Conservation (phyloP, 2,888 invertebrate genomes). For the Boloria selene region DNA sequence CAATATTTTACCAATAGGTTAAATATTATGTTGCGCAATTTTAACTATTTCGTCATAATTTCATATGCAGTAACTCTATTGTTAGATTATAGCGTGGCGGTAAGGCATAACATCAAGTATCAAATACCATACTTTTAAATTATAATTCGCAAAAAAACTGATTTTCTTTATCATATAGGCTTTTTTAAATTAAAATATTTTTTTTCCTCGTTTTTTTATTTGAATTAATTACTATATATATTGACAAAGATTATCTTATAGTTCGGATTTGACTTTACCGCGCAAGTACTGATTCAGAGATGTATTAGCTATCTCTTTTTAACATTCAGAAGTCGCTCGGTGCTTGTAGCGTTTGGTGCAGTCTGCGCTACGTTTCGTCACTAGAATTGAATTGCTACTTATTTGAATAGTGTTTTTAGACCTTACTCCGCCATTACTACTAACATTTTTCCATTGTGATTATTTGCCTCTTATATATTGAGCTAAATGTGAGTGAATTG, state of each 20-base stretch:
- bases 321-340: constrained; percentile 57
- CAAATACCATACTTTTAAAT: constrained; percentile 38
- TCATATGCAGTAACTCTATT: constrained; percentile 41
- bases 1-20: too few relatives aligned
- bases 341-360: constrained; percentile 54
- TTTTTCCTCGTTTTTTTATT: neutral
- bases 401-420: constrained; percentile 70
- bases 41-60: constrained; percentile 48
- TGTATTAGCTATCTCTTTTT: constrained; percentile 62
- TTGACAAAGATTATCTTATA: constrained; percentile 34
- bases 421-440: constrained; percentile 77
- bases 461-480: constrained; percentile 41
- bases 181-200: neutral
- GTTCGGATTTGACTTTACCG: constrained; percentile 75
- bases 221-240: constrained; percentile 7
- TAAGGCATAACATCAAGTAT: constrained; percentile 37
- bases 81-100: constrained; percentile 51
- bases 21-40: constrained; percentile 6
- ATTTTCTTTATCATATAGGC: neutral
- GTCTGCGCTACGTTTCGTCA: constrained; percentile 69
- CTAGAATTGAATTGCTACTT: constrained; percentile 64
- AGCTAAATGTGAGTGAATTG: constrained; percentile 36
- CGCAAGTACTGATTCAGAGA: constrained; percentile 72
- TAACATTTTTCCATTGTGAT: constrained; percentile 58
- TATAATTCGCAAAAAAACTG: constrained; percentile 16